Base-by-base conservation (phyloP, 2,888 invertebrate species). In the Julus scandinavius region DNA sequence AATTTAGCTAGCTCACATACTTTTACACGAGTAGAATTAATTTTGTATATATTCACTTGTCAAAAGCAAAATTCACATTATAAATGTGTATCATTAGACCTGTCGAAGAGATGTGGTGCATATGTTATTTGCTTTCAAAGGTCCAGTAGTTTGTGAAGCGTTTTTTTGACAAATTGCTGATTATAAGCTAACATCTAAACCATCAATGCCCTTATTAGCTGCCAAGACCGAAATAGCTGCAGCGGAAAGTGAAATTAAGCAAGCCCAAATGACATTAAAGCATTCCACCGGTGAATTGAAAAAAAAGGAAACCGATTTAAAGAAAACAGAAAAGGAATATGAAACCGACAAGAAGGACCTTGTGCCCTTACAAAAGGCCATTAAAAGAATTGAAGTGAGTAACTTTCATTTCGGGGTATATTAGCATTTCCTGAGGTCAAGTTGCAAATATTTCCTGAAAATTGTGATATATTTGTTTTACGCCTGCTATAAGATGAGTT, bases 181-280 rank as follows among this genome's bases (percentile, higher is more conserved):
- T 45, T 45, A 45, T 45, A 45, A 45, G n/a, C n/a, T n/a, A n/a
- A n/a, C n/a, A n/a, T n/a, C 6, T 2, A 45, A 45, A 45, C 2
- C 6, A 45, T 45, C 41, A 45, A 5, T 2, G 2, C 6, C 6
- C 7, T 72, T 88, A 20, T 80, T 91, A 96, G 96, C 94, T 91
- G 96, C 96, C 0, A 96, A 96, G 91, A 95, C 96, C 90, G 95
- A 94, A 87, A 94, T 96, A 0, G 95, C 96, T 11, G 95, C 95
- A 91, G 96, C 96, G 0, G 94, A 95, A 89, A 97, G 97, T 0
- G 95, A 96, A 90, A 94, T 95, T 15, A 95, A 96, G 90, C 96
- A 96, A 90, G 95, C 95, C 29, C 94, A 94, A 88, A 96, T 97
- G 96, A 95, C 95, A 91, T 92, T 95, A 90, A 93, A 93, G 40